Evolutionary conservation across 2,113 vertebrate genomes (phyloP).

Genomic region (Thunnus thynnus): DNA sequence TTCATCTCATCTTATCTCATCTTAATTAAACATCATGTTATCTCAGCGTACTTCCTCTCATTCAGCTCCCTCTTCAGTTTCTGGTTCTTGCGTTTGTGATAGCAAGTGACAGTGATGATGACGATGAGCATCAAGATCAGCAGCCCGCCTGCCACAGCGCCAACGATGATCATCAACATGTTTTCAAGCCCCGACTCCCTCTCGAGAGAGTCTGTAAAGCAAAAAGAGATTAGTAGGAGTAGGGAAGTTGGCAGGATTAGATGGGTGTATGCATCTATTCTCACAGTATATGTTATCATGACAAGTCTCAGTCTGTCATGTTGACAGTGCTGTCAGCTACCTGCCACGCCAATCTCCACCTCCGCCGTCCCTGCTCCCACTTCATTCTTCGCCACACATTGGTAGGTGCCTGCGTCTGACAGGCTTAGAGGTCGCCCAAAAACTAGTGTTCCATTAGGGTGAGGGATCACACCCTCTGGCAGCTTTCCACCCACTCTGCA

Average conservation of each 20-base stretch:
- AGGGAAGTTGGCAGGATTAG: not conserved
- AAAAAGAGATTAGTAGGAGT: not conserved
- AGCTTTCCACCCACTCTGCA: constrained; percentile 84
- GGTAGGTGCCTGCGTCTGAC: constrained; percentile 86
- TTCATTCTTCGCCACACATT: constrained; percentile 86
- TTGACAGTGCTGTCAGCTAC: constrained; percentile 66
- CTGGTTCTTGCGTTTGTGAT: constrained; percentile 90
- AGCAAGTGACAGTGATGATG: constrained; percentile 87
- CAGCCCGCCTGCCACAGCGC: constrained; percentile 80
- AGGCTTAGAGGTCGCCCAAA: constrained; percentile 83
- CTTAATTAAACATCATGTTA: constrained; percentile 1
- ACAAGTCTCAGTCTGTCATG: not conserved
- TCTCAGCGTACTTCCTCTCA: constrained; percentile 85
- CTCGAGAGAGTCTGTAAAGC: constrained; percentile 17
- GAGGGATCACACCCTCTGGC: constrained; percentile 82
- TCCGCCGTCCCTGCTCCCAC: constrained; percentile 79
- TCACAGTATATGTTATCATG: not conserved
- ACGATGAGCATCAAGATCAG: constrained; percentile 88
- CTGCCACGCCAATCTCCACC: constrained; percentile 80
- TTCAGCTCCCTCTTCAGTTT: constrained; percentile 89
- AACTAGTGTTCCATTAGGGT: constrained; percentile 82
- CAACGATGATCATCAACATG: constrained; percentile 86
- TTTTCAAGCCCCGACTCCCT: constrained; percentile 68
- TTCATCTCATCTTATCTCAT: constrained; percentile 36
- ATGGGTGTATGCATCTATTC: not conserved